These are phyloP conservation scores for Dreissena polymorpha DNA, from an alignment of 1,140 invertebrate species.

Conservation along the genomic window DNA sequence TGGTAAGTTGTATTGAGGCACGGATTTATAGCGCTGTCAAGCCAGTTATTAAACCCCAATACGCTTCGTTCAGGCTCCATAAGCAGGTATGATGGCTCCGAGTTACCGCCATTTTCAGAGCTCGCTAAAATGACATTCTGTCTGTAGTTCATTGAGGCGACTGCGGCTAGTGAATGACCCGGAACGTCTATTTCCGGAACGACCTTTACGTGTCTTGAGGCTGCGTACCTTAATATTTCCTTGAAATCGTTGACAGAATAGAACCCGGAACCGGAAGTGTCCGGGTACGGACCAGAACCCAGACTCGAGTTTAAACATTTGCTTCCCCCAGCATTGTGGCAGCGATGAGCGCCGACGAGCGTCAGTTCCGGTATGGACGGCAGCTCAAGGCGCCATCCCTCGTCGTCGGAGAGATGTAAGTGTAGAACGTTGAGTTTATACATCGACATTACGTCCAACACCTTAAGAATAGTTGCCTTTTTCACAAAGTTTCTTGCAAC, in stretches of 20 bases:
- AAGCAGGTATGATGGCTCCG: constrained; percentile 57
- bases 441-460: constrained; percentile 72
- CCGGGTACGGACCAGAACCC: constrained; percentile 68
- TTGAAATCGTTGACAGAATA: constrained; percentile 67
- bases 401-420: constrained; percentile 76
- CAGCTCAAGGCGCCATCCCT: constrained; percentile 76
- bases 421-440: constrained; percentile 77
- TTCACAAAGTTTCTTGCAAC: constrained; percentile 74
- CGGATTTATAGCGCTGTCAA: constrained; percentile 71
- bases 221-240: constrained; percentile 67
- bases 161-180: constrained; percentile 73
- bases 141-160: constrained; percentile 67
- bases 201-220: constrained; percentile 66
- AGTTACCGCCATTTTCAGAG: background rate
- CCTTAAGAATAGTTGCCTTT: constrained; percentile 64
- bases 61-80: constrained; percentile 51
- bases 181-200: constrained; percentile 78
- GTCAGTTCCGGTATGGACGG: constrained; percentile 73
- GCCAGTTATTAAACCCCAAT: constrained; percentile 65
- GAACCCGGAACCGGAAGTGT: constrained; percentile 63
- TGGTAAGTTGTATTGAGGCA: constrained; percentile 71
- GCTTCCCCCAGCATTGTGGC: constrained; percentile 64
- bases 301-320: constrained; percentile 69
- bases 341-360: constrained; percentile 67
- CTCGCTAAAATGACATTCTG: too few relatives aligned